Base-by-base conservation (phyloP, 2,113 vertebrate species). In the Bos indicus region DNA sequence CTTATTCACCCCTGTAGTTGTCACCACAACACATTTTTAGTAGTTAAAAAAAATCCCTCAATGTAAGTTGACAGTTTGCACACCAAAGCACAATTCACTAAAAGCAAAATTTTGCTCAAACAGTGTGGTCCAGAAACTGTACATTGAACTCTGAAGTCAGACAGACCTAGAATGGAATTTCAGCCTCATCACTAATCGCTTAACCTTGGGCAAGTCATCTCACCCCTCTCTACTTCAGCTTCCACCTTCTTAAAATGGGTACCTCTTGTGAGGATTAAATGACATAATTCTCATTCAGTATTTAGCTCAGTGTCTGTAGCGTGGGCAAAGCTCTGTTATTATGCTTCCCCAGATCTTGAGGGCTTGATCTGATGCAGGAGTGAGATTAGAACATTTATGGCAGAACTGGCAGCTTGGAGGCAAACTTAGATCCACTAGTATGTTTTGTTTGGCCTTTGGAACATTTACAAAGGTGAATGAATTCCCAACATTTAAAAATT, bases 371-470 rank as follows among this genome's bases (percentile, higher is more conserved):
- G n/a, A 40, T 67, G 51, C 48, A 81, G 23, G 71, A 74, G 52
- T 84, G 92, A 96, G 88, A 56, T 81, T 59, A 90, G 90, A 91
- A 33, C 52, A 48, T 57, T 48, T 51, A 11, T 7, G 80, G 94
- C 87, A 87, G 62, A 94, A 74, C 11, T 16, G 28, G 88, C 83
- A 87, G 74, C 90, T 88, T 57, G 48, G 71, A 91, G 87, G 82
- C 86, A 64, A 54, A 52, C 30, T 60, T 43, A 89, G 52, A 89
- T 28, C 62, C 51, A 33, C 56, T 25, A 28, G 84, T 25, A 0
- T 96, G 85, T 98, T 97, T 96, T 90, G 56, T 85, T 97, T 96
- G 98, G 92, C 92, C 28, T 95, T 84, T 82, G 85, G 30, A 84
- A 80, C 62, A 82, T 88, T 95, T 90, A 81, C 6, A 92, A 80